Base-by-base conservation (phyloP, 2,113 vertebrate species). In the Boleophthalmus pectinirostris region DNA sequence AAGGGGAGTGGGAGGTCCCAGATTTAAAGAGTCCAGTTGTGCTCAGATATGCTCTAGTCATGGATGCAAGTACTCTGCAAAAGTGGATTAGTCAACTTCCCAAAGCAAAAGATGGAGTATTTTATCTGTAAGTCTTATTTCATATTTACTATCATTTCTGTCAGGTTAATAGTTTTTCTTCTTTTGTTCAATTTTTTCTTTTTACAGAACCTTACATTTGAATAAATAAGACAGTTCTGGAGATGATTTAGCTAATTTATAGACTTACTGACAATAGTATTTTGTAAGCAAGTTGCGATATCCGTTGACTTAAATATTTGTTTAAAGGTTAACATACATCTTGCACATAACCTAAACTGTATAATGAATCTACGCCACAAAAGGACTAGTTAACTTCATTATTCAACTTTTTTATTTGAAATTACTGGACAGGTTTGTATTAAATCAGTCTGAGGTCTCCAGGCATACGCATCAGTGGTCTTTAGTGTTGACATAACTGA, bases 71-170 rank as follows among this genome's bases (percentile, higher is more conserved):
- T n/a, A 2, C 85, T 79, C 85, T 76, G 76, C 33, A 87, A 77
- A 89, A 89, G 87, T 92, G 87, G 91, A 86, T 70, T n/a, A 87
- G 87, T 38, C 57, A 8, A 20, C 89, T 90, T 66, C 89, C 85
- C 43, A 91, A 91, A 88, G 86, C 83, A 47, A 83, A 87, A 83
- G 89, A 91, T 87, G 88, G 83, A 43, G 23, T 88, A 82, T 90
- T 87, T 72, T 90, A 91, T 76, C 68, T 91, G 91, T 92, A 82
- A 92, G 90, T 92, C 71, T 77, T 14, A 68, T 47, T 57, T 12
- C 2, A 68, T 72, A 2, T 74, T 7, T 46, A 21, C 15, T 46
- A 38, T 43, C 11, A 33, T 20, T 38, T 43, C 10, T 8, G 10
- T 21, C 51, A 54, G 5, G n/a, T 56, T 21, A 56, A 23, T 0